phyloP scores from a whole-genome alignment of 2,113 vertebrate genomes.

The Mirounga angustirostris region DNA sequence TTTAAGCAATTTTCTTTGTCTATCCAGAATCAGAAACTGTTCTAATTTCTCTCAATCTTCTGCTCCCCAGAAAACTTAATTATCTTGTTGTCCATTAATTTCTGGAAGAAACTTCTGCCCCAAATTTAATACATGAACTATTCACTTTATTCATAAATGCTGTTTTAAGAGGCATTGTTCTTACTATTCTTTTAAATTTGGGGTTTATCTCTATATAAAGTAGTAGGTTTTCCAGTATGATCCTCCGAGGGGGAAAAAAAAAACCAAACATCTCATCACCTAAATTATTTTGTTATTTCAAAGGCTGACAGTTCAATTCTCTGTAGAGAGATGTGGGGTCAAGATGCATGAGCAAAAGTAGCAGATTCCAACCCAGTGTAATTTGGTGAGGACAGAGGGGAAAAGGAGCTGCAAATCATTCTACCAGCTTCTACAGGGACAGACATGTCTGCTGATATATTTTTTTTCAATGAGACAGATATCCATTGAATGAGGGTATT shows the following conservation, averaged over 20 bases:
- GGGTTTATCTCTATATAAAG: constrained; percentile 63
- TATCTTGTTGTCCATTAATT: constrained; percentile 41
- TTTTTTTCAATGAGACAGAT: background rate
- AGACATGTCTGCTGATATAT: background rate
- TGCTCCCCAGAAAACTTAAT: constrained; percentile 38
- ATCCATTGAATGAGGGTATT: background rate
- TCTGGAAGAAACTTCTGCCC: constrained; percentile 50
- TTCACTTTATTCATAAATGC: constrained; percentile 56
- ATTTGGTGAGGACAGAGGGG: constrained; percentile 64
- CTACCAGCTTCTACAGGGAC: background rate
- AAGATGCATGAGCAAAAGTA: constrained; percentile 51
- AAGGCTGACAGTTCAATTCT: constrained; percentile 83
- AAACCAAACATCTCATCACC: constrained; percentile 56
- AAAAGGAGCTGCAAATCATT: constrained; percentile 60
- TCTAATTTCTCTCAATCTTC: background rate
- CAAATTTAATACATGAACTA: constrained; percentile 44
- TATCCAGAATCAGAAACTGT: constrained; percentile 45
- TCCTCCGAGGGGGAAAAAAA: constrained; percentile 16
- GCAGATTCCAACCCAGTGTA: constrained; percentile 54
- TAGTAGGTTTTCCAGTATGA: constrained; percentile 62
- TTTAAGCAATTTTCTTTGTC: constrained; percentile 47
- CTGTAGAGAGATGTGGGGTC: constrained; percentile 78
- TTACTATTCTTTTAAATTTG: constrained; percentile 43
- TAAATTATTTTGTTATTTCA: constrained; percentile 83
- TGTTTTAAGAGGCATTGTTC: constrained; percentile 45